Conservation (phyloP, 2,113 vertebrate species). For the Dicaeum eximium region DNA sequence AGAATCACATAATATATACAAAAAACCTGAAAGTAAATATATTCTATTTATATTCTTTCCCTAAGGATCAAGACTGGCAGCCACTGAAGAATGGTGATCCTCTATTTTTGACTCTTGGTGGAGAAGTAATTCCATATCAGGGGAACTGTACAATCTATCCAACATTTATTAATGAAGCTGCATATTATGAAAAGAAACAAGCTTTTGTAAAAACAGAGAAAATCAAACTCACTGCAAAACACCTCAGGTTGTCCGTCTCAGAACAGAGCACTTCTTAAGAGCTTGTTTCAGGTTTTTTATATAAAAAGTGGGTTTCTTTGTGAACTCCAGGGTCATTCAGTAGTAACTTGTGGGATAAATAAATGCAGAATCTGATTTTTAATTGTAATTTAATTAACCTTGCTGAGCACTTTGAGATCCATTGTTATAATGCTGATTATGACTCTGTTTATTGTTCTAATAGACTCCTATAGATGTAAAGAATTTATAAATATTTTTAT, state of each 20-base stretch:
- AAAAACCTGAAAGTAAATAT: neutral
- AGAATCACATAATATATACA: neutral
- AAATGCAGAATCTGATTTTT: neutral
- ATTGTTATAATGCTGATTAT: neutral
- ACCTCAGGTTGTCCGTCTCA: conserved; percentile 62
- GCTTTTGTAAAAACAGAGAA: conserved; percentile 88
- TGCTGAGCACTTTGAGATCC: conserved; percentile 5
- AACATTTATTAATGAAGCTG: conserved; percentile 94
- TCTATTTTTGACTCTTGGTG: conserved; percentile 89
- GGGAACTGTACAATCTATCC: conserved; percentile 84
- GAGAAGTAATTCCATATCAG: conserved; percentile 79
- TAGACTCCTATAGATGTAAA: neutral
- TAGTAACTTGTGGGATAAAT: neutral
- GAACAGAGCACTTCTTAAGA: neutral
- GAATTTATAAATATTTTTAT: neutral
- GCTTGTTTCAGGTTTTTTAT: neutral
- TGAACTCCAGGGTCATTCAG: neutral
- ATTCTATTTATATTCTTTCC: conserved; percentile 37
- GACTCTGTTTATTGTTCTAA: neutral
- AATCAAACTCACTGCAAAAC: conserved; percentile 75
- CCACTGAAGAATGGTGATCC: conserved; percentile 88
- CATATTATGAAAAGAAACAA: conserved; percentile 97
- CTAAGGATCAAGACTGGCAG: conserved; percentile 94
- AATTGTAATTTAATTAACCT: conserved; percentile 1
- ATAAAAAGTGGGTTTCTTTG: neutral